Base-by-base conservation (phyloP, 53 echinoderm and acorn worm genomes). In the Crossaster papposus region DNA sequence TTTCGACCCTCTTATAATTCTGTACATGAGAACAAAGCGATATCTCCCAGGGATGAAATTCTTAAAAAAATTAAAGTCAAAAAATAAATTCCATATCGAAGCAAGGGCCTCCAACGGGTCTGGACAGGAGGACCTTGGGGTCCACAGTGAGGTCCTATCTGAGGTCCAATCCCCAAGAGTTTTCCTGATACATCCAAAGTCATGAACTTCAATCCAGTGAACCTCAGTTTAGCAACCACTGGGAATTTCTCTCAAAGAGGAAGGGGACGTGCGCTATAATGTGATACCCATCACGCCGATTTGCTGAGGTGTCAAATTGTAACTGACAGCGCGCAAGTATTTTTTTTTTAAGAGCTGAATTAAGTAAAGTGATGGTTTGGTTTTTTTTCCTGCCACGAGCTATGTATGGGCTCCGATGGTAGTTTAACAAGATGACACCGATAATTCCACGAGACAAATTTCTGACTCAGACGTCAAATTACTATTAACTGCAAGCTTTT, bases 291-390 rank as follows among this genome's bases (percentile, higher is more conserved):
- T 84, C 73, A 51, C 13, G 4, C 9, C n/a, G 37, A 70, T 83
- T 26, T 30, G 83, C 70, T 12, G 52, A 53, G 74, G 85, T 22
- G 85, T 72, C 54, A 53, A 85, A 85, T 85, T 54, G 31, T 72
- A 72, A 85, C 51, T 73, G 85, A 85, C 85, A 85, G 36, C 44
- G 72, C 73, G 53, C 52, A 11, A 72, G 33, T 23, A 20, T 32
- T 53, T 72, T 85, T 85, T n/a, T n/a, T n/a, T n/a, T n/a, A n/a
- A 31, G 50, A 54, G 28, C 70, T 70, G 44, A 68, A 44, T 83
- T 64, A 28, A 9, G 18, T 38, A 83, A 51, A 72, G 30, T 50
- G 33, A 62, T 23, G 14, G 30, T 20, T 70, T 28, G 5, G 5
- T 44, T 44, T 44, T 44, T 44, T 44, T 51, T 2, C 18, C 20